phyloP scores from a whole-genome alignment of 2,888 invertebrate species.

The Allygus modestus region DNA sequence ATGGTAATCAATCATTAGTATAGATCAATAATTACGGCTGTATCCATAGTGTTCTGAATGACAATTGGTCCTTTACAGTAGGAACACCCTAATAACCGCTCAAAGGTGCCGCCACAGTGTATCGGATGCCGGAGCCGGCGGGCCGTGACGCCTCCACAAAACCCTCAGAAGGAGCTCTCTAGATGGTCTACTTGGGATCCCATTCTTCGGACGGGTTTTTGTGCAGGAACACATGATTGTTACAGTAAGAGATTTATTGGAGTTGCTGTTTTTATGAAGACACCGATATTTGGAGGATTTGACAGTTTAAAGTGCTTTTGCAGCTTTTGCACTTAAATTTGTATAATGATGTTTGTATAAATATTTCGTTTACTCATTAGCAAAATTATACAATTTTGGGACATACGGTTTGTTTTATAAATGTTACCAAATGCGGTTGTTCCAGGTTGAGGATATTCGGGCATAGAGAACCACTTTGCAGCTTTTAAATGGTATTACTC shows the following conservation, averaged over 20 bases:
- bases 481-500: too few species aligned
- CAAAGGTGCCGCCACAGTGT: constrained; percentile 11
- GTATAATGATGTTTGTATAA: too few species aligned
- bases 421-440: too few species aligned
- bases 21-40: not conserved
- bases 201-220: not conserved
- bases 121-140: not conserved
- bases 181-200: too few species aligned
- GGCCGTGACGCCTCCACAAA: constrained; percentile 14
- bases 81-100: not conserved
- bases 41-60: not conserved
- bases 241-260: constrained; percentile 2
- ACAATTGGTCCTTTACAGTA: not conserved
- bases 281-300: not conserved
- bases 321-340: too few species aligned
- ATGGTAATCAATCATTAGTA: too few species aligned
- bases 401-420: too few species aligned
- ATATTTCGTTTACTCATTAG: too few species aligned
- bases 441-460: too few species aligned
- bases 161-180: not conserved
- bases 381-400: too few species aligned
- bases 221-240: constrained; percentile 8
- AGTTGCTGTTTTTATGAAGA: not conserved
- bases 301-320: too few species aligned
- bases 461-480: too few species aligned